Evolutionary conservation across 2,797 vertebrate genomes (phyloP), one percentile per base, ranked within the genome.

Genomic region (Nyctibius grandis): DNA sequence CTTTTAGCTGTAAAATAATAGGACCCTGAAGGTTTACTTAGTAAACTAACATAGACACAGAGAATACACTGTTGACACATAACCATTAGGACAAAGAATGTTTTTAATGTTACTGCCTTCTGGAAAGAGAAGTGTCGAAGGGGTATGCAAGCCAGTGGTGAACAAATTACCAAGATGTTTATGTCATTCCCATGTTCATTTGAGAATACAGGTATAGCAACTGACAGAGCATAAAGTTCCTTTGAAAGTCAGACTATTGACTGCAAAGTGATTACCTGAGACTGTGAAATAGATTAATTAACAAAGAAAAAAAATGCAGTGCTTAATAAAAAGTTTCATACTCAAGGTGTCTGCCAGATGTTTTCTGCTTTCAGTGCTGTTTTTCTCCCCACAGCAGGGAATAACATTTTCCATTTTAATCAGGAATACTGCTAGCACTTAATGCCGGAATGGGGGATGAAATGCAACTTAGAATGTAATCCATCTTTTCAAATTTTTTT

Each of bases 221-320:
- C 22, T 93, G 94, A 78, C n/a, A 61, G 54, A 87, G 34, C 14
- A 18, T 64, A 60, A 89, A 74, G 63, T 88, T 97, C 63, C 80
- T 96, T 96, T 95, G 75, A 88, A 91, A 85, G 77, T 38, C 75
- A 88, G 72, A 51, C 78, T 60, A 44, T 34, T 15, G 47, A 93
- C 96, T 95, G 78, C 67, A 79, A 91, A 96, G 68, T 96, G 92
- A 97, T 95, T 94, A 77, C 63, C 88, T 95, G 74, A 94, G 87
- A 96, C 93, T 96, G 85, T 95, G 96, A 95, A 93, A 92, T 89
- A 91, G 83, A 85, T 97, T 96, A 96, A 98, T 97, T 97, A 97
- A 85, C 73, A 88, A 79, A 83, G 42, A 69, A 96, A 95, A 88
- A 96, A 81, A 63, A 26, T 38, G 34, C 77, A 91, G 64, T 93